phyloP scores from a whole-genome alignment of 2,113 vertebrate species.

The Cervus canadensis region DNA sequence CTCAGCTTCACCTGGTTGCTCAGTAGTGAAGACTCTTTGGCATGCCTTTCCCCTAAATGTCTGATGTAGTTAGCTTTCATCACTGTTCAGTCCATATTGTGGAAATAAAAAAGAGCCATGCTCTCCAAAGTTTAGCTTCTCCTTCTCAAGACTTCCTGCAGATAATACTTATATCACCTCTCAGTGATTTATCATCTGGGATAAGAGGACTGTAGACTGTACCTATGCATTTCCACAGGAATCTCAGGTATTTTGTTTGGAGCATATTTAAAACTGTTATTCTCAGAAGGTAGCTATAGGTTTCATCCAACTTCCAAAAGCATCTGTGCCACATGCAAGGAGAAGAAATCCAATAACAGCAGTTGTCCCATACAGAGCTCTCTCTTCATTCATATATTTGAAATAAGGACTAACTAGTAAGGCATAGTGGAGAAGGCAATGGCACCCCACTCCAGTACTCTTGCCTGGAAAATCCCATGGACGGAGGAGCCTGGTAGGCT shows the following conservation, averaged over 20 bases:
- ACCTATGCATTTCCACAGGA: not conserved
- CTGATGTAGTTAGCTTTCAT: not conserved
- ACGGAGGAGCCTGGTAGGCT: no score
- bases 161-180: not conserved
- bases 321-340: not conserved
- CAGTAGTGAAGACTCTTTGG: not conserved
- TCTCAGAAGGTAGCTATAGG: not conserved
- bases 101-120: not conserved
- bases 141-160: not conserved
- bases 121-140: not conserved
- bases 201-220: not conserved
- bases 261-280: not conserved
- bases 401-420: not conserved
- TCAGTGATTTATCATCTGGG: not conserved
- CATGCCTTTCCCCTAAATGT: not conserved
- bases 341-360: not conserved
- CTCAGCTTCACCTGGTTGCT: not conserved
- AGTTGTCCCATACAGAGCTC: not conserved
- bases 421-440: no score
- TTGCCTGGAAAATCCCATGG: no score
- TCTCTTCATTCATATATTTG: not conserved
- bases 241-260: not conserved
- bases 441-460: no score
- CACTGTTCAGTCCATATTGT: not conserved
- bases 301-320: not conserved